Base-by-base conservation (phyloP, 2,113 vertebrate species). In the Monarcha castaneiventris region DNA sequence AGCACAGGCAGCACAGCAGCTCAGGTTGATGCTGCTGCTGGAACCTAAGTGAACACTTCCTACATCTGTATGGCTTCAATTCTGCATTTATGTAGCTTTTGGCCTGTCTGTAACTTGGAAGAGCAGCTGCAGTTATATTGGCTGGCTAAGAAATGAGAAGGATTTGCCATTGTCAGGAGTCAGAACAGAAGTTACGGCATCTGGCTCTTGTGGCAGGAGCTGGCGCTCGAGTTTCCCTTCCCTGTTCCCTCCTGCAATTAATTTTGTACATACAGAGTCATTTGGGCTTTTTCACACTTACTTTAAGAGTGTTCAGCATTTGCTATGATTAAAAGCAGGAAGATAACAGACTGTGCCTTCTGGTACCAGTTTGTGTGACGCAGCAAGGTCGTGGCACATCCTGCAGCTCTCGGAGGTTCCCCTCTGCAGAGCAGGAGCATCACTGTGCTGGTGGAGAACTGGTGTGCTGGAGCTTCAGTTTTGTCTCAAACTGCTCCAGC, bases 1-100 rank as follows among this genome's bases (percentile, higher is more conserved):
- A 30, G 7, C 0, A 0, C 64, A 59, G 89, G 66, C 81, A 74
- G n/a, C 0, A 0, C 49, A 9, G 32, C 69, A 61, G 61, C 69
- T 84, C 44, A 1, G 52, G 76, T 79, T 73, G 35, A 23, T 2
- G 11, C 7, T 72, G 54, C 41, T 78, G 75, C 66, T 79, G 32
- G 37, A 46, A 52, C 20, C 26, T 21, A 39, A 54, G 51, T 5
- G 62, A 83, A 64, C 19, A 7, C 17, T 80, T 83, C 30, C 72
- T 41, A 2, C 18, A 18, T 19, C 63, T 71, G 17, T 14, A 2
- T 16, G 48, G 87, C 71, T 83, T 73, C 76, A 44, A 4, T 55
- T 58, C 71, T 32, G 33, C 58, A 4, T 23, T 74, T 77, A 9
- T 44, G 55, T 18, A 30, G 71, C 19, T 2, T 74, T 90, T 55